These are phyloP conservation scores for Passer domesticus DNA, from an alignment of 2,113 vertebrate species.

Conservation along the genomic window DNA sequence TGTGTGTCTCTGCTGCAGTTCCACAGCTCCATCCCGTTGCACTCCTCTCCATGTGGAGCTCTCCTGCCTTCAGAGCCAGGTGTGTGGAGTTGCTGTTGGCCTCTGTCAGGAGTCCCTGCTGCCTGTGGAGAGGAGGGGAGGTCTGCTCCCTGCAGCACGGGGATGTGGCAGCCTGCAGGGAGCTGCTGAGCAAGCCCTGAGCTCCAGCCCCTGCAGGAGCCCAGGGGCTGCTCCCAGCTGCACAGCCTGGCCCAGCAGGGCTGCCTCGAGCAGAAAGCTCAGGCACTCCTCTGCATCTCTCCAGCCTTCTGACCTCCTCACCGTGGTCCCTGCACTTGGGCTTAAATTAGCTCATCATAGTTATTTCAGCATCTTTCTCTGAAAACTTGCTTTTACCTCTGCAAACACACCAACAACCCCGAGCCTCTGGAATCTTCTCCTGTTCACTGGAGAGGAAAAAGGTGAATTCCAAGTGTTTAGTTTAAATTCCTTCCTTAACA, in stretches of 20 bases:
- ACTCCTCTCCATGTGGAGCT: background rate
- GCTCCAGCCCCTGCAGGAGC: background rate
- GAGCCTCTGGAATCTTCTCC: background rate
- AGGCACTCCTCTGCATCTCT: background rate
- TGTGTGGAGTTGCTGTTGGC: background rate
- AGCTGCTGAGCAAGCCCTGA: background rate
- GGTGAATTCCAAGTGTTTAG: background rate
- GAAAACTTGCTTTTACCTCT: background rate
- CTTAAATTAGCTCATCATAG: background rate
- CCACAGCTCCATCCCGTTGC: background rate
- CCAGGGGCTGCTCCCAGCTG: background rate
- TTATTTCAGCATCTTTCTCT: background rate
- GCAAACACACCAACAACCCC: background rate
- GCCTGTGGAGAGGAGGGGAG: background rate
- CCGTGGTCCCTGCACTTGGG: background rate
- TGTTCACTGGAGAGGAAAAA: background rate
- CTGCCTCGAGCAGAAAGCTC: background rate
- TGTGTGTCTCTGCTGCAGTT: rapidly evolving
- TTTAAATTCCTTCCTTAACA: background rate
- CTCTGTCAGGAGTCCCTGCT: background rate
- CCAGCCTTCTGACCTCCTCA: background rate
- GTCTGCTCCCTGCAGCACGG: background rate
- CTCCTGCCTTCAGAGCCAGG: background rate
- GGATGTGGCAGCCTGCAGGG: background rate
- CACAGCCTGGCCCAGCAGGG: background rate